Conservation (phyloP, 1,140 invertebrate genomes). For the Zaprionus davidi region DNA sequence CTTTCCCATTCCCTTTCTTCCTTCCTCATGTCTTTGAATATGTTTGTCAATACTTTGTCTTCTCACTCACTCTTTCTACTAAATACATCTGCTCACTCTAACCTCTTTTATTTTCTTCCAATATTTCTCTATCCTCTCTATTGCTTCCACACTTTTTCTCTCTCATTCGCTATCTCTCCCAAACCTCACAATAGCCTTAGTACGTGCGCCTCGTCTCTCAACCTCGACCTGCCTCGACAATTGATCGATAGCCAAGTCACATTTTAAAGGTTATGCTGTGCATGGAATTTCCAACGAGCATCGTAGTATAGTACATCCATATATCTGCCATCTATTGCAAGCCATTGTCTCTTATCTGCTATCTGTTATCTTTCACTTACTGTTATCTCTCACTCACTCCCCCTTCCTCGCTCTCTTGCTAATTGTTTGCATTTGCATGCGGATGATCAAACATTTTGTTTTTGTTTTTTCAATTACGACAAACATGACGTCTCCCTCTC, state of each 20-base stretch:
- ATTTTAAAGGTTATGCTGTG: background rate
- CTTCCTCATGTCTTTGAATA: no score
- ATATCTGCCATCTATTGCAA: background rate
- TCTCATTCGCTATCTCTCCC: background rate
- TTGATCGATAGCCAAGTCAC: background rate
- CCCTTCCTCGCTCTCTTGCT: background rate
- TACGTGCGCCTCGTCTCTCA: background rate
- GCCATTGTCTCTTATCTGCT: constrained; percentile 1
- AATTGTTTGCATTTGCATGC: constrained; percentile 38
- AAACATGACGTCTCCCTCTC: background rate
- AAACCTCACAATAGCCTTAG: background rate
- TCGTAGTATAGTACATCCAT: background rate
- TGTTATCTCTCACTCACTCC: background rate
- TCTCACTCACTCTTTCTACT: no score
- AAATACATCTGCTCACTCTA: background rate
- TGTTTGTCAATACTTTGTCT: no score
- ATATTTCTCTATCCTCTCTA: background rate
- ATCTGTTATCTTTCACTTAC: background rate
- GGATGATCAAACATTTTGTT: constrained; percentile 39
- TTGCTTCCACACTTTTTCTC: background rate
- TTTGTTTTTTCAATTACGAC: constrained; percentile 24
- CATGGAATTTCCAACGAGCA: background rate
- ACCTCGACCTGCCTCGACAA: background rate
- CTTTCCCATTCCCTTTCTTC: no score
- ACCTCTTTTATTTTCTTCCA: background rate